Conservation (phyloP, 2,113 vertebrate genomes). For the Oncorhynchus gorbuscha region DNA sequence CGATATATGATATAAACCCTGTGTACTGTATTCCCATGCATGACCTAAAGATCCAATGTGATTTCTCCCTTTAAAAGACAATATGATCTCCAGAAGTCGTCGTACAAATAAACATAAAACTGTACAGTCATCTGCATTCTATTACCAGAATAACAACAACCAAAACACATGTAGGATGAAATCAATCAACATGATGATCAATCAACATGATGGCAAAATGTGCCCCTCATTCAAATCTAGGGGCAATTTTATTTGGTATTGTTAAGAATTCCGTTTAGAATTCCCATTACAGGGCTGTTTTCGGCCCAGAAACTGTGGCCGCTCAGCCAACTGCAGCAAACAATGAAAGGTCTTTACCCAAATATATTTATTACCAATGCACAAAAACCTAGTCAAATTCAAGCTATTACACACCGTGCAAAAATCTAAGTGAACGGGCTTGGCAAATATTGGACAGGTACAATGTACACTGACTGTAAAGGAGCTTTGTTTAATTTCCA, state of each 20-base stretch:
- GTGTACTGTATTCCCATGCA: no score
- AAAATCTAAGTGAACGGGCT: no score
- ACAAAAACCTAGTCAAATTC: background rate
- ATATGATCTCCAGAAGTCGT: background rate
- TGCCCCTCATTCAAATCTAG: no score
- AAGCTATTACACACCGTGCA: background rate
- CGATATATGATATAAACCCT: no score
- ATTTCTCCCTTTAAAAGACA: background rate
- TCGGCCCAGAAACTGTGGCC: no score
- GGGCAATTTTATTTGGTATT: no score
- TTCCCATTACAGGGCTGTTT: no score
- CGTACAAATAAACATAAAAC: background rate
- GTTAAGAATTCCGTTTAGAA: background rate
- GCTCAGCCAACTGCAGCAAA: no score
- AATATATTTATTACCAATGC: conserved; percentile 12
- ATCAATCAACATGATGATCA: background rate
- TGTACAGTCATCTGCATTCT: background rate
- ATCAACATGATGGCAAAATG: background rate
- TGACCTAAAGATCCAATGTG: no score
- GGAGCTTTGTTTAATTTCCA: no score
- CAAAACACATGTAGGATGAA: background rate
- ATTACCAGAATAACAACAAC: no score
- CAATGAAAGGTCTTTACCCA: no score
- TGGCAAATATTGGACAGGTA: background rate
- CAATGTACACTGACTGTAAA: background rate